Evolutionary conservation across 2,797 vertebrate species (phyloP), one percentile per base, ranked within the genome.

Genomic region (Limnodromus scolopaceus): DNA sequence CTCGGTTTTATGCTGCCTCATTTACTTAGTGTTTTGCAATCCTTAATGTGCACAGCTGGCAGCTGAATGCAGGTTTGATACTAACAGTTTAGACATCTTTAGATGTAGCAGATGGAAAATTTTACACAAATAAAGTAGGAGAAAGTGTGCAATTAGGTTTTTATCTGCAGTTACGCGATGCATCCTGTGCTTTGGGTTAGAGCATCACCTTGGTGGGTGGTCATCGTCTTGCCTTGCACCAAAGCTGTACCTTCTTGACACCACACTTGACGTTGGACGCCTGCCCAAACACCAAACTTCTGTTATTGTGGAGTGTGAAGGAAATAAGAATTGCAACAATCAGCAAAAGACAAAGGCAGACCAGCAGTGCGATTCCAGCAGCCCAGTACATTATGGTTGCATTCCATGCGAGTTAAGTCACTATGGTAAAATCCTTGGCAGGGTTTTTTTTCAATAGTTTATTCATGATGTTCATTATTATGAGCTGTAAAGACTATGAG

Each of bases 21-120:
- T 98, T 98, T 98, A 97, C 98, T 98, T 98, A 97, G 98, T 98
- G 98, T 98, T 98, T 98, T 98, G 98, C 98, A 98, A 97, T 98
- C 98, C 98, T 98, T 98, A 98, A 98, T 98, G 98, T 98, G 98
- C 98, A 98, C 98, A 98, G 98, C 98, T 98, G 98, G 98, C 98
- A 98, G 98, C 98, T 98, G 98, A 98, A 98, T 98, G 98, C 98
- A 98, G 98, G 98, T 98, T 98, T 98, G 98, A 98, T 98, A 98
- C 98, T 98, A 98, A 98, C 98, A 98, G 98, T 98, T 98, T 98
- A 98, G 98, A 98, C 98, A 98, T 98, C 98, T 98, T 98, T 98
- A 98, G 98, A 98, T 98, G 98, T 98, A 98, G 98, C 98, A 98
- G 98, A 98, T 98, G 98, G 98, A 98, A 98, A 98, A 98, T 98